Evolutionary conservation across 1,140 invertebrate species (phyloP).

Genomic region (Lordiphosa clarofinis): DNA sequence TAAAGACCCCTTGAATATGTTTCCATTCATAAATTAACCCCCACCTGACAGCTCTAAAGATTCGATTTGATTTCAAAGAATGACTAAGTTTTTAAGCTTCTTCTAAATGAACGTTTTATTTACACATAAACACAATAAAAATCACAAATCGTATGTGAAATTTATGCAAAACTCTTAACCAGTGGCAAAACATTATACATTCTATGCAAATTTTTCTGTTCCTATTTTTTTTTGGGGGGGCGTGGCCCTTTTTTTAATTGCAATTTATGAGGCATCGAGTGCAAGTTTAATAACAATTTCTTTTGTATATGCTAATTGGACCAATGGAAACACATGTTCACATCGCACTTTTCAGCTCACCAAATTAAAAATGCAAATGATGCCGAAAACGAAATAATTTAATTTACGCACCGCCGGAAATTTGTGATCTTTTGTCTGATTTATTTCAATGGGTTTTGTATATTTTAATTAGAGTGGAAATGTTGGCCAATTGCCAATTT

Average conservation of each 20-base stretch:
- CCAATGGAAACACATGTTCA: conserved; percentile 64
- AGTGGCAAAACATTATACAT: conserved; percentile 34
- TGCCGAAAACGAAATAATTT: conserved; percentile 54
- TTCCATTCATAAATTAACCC: conserved; percentile 52
- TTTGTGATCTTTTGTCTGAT: conserved; percentile 60
- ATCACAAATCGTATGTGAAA: conserved; percentile 43
- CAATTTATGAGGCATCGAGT: conserved; percentile 15
- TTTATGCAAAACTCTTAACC: conserved; percentile 42
- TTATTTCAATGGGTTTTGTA: conserved; percentile 58
- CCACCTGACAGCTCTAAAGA: conserved; percentile 44
- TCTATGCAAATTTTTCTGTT: too few relatives aligned
- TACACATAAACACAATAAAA: conserved; percentile 54
- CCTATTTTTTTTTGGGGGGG: background rate
- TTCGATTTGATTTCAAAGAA: conserved; percentile 31
- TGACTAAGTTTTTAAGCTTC: conserved; percentile 24
- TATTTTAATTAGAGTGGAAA: conserved; percentile 74
- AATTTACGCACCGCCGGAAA: conserved; percentile 68
- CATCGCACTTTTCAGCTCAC: conserved; percentile 57
- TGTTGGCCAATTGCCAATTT: conserved; percentile 48
- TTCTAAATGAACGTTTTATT: conserved; percentile 5
- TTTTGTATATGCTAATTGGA: conserved; percentile 27
- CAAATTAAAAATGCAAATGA: conserved; percentile 77
- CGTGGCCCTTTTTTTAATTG: conserved; percentile 6
- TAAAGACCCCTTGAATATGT: conserved; percentile 21
- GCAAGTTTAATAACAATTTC: background rate